phyloP scores from a whole-genome alignment of 2,888 invertebrate species.

The Calliscelio sp. region DNA sequence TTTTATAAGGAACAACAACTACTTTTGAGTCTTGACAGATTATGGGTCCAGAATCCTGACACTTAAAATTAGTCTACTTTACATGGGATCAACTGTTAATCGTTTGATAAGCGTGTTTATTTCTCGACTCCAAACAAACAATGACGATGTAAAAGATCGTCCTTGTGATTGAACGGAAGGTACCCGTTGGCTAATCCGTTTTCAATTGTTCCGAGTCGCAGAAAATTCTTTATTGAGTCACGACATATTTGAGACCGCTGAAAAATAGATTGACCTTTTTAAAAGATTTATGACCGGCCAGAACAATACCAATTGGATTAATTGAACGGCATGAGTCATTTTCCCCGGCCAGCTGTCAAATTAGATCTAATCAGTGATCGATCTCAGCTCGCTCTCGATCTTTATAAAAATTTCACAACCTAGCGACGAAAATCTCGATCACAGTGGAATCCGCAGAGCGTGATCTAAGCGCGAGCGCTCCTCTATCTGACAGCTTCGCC shows the following conservation, averaged over 20 bases:
- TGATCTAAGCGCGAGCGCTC: background rate
- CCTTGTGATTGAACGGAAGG: constrained; percentile 23
- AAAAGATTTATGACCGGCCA: constrained; percentile 26
- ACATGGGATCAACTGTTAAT: background rate
- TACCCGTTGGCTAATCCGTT: constrained; percentile 30
- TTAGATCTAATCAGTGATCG: constrained; percentile 40
- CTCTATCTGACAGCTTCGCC: constrained; percentile 30
- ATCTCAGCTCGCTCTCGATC: background rate
- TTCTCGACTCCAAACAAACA: background rate
- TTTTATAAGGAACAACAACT: no score
- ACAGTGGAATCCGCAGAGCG: background rate
- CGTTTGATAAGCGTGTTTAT: constrained; percentile 13
- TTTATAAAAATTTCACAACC: no score
- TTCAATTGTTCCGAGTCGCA: constrained; percentile 48
- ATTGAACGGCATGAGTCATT: constrained; percentile 35
- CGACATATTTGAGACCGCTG: constrained; percentile 24
- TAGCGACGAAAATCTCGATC: no score
- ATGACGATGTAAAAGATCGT: constrained; percentile 9
- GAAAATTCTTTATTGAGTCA: constrained; percentile 40
- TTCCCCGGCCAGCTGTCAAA: constrained; percentile 21
- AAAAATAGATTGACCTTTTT: constrained; percentile 43
- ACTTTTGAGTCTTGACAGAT: background rate
- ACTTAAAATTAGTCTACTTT: background rate
- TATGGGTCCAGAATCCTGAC: background rate
- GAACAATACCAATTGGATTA: constrained; percentile 34